Conservation (phyloP, 2,888 invertebrate species). For the Halocaridina rubra region DNA sequence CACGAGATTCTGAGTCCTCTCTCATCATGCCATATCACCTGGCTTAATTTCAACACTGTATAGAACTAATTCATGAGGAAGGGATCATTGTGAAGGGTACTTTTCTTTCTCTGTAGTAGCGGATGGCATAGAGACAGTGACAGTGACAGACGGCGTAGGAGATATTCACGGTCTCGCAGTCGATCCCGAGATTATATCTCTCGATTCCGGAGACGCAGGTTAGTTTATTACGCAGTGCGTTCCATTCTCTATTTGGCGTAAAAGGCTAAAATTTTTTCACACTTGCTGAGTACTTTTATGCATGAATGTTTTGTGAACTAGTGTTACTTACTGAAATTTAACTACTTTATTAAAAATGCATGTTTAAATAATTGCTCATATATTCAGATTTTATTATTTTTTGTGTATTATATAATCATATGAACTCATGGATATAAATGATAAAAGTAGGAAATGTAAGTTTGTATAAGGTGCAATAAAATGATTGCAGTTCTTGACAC, state of each 20-base stretch:
- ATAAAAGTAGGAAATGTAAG: neutral
- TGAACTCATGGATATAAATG: neutral
- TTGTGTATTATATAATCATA: neutral
- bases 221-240: too few species aligned
- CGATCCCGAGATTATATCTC: slow-evolving; percentile 5
- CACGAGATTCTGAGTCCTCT: too few species aligned
- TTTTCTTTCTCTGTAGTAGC: neutral
- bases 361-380: neutral
- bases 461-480: neutral
- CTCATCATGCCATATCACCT: too few species aligned
- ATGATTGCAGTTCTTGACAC: neutral
- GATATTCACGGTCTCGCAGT: slow-evolving; percentile 21
- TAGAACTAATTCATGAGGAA: too few species aligned
- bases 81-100: too few species aligned
- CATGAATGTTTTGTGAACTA: neutral
- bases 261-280: neutral
- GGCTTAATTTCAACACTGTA: too few species aligned
- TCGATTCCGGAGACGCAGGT: neutral
- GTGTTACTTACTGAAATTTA: neutral
- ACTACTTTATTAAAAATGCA: neutral
- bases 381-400: neutral
- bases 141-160: slow-evolving; percentile 6
- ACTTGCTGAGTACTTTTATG: neutral
- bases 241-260: too few species aligned
- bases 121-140: slow-evolving; percentile 3